Evolutionary conservation across 2,113 vertebrate species (phyloP).

Genomic region (Ceyx melanurus): DNA sequence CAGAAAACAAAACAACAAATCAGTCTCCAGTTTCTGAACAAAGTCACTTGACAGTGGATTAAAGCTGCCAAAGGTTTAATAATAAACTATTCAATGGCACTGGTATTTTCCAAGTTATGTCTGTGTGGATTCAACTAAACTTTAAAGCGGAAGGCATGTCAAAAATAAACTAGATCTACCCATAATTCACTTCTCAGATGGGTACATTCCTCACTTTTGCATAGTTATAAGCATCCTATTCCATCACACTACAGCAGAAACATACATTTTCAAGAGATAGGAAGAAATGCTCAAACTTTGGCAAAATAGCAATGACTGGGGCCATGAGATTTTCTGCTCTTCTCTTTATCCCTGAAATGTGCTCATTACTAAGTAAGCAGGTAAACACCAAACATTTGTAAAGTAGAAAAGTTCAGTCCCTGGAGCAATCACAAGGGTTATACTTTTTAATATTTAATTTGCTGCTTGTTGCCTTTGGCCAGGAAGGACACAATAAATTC

Average conservation of each 20-base stretch:
- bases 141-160: not conserved
- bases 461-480: not conserved
- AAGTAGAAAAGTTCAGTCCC: not conserved
- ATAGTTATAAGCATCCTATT: not conserved
- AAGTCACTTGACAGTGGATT: not conserved
- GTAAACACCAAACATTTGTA: not conserved
- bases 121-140: not conserved
- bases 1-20: not conserved
- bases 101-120: accelerated
- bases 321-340: not conserved
- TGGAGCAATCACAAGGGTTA: not conserved
- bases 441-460: not conserved
- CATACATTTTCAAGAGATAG: not conserved
- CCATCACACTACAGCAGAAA: not conserved
- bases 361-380: not conserved
- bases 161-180: not conserved
- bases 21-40: not conserved
- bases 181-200: not conserved
- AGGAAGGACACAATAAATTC: not conserved
- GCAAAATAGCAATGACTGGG: not conserved
- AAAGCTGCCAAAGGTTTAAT: not conserved
- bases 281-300: not conserved
- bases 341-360: not conserved
- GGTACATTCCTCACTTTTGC: not conserved
- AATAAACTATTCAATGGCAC: not conserved